Conservation (phyloP, 2,113 vertebrate species). For the Myotis lucifugus region DNA sequence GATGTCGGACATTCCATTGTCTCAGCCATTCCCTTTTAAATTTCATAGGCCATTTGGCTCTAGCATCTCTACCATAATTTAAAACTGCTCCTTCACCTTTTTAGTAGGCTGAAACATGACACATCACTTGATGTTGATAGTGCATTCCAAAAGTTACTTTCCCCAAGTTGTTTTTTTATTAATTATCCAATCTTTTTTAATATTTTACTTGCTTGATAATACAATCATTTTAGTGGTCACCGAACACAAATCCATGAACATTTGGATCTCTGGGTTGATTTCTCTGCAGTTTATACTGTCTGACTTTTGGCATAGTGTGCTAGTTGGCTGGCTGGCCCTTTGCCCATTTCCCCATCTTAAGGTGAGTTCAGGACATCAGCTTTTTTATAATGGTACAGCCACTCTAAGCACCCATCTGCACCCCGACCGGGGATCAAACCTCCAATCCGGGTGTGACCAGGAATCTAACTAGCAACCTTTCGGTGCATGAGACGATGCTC, state of each 20-base stretch:
- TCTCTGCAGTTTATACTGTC: background rate
- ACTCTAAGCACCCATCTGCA: too few relatives aligned
- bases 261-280: background rate
- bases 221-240: background rate
- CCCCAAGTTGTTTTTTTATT: background rate
- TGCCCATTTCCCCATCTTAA: background rate
- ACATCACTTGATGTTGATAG: background rate
- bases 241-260: background rate
- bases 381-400: background rate
- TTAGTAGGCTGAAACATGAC: background rate
- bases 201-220: background rate
- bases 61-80: background rate
- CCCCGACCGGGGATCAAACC: too few relatives aligned
- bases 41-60: background rate
- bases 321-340: background rate
- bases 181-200: background rate
- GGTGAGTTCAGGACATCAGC: background rate
- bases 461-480: too few relatives aligned
- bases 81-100: background rate
- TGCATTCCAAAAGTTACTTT: background rate
- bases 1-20: background rate
- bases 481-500: too few relatives aligned
- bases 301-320: background rate
- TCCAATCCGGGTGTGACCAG: too few relatives aligned
- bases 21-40: background rate